Evolutionary conservation across 1,140 invertebrate species (phyloP).

Genomic region (Anadara kagoshimensis): DNA sequence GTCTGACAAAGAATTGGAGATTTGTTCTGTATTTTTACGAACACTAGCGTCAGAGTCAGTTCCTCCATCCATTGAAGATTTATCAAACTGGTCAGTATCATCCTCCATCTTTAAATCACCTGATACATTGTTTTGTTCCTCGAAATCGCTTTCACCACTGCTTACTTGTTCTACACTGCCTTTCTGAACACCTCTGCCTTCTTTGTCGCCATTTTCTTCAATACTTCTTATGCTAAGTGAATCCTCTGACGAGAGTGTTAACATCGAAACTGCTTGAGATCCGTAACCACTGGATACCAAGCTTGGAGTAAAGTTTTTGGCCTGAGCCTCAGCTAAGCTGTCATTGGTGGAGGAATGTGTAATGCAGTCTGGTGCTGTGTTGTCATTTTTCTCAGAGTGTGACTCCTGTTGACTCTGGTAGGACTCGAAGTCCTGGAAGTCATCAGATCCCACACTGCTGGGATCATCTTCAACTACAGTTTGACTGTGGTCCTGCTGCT

Average conservation of each 20-base stretch:
- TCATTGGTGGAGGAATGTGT: conserved; percentile 68
- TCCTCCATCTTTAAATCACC: conserved; percentile 6
- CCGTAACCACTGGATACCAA: conserved; percentile 76
- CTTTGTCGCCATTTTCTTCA: conserved; percentile 82
- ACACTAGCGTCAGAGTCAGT: not conserved
- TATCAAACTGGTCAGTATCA: conserved; percentile 11
- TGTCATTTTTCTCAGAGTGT: conserved; percentile 15
- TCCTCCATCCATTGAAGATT: too few species aligned
- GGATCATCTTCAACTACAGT: conserved; percentile 46
- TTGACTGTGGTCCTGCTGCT: not conserved
- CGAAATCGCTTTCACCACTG: conserved; percentile 45
- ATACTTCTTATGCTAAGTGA: conserved; percentile 91
- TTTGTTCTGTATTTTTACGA: not conserved
- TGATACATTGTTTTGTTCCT: conserved; percentile 31
- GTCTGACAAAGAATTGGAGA: too few species aligned
- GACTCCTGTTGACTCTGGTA: conserved; percentile 56
- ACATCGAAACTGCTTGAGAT: conserved; percentile 93
- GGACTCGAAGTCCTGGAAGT: conserved; percentile 70
- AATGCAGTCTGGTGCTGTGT: conserved; percentile 38
- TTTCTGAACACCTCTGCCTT: conserved; percentile 81
- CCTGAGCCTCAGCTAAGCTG: conserved; percentile 63
- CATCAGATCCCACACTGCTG: conserved; percentile 57
- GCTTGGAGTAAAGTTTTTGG: conserved; percentile 69
- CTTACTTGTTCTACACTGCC: conserved; percentile 45
- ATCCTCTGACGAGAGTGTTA: conserved; percentile 93